These are phyloP conservation scores for Tapirus indicus DNA, from an alignment of 2,797 vertebrate genomes.

Conservation along the genomic window DNA sequence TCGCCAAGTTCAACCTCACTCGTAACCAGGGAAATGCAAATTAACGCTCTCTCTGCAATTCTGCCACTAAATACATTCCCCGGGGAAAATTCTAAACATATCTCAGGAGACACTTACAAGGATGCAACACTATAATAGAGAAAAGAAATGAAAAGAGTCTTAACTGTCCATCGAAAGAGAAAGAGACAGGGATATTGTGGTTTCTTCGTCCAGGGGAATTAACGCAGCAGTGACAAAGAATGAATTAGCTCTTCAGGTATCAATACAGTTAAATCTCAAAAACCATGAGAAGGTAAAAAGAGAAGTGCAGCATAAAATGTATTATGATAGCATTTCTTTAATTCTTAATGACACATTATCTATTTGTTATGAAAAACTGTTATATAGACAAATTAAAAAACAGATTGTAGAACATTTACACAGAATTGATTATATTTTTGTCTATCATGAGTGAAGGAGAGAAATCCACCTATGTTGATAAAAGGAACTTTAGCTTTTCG, in stretches of 20 bases:
- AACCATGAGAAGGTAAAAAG: neutral
- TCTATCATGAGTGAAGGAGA: too few species aligned
- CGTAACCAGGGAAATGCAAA: neutral
- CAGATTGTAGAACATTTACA: neutral
- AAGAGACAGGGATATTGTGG: accelerated
- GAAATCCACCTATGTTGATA: neutral
- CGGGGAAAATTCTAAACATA: neutral
- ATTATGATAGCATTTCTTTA: neutral
- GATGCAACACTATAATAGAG: neutral
- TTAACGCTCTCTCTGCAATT: neutral
- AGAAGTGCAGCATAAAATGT: neutral
- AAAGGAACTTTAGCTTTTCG: neutral
- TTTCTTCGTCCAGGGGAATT: neutral
- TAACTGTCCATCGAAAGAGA: neutral
- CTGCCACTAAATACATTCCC: neutral
- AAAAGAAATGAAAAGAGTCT: neutral
- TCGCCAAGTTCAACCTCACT: neutral
- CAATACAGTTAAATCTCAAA: neutral
- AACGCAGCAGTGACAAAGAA: neutral
- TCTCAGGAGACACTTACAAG: neutral
- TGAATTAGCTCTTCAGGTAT: neutral
- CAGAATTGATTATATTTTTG: neutral
- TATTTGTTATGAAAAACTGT: neutral
- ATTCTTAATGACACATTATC: neutral
- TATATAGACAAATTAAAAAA: neutral